These are phyloP conservation scores for Pararge aegeria DNA, from an alignment of 1,140 invertebrate species.

Conservation along the genomic window DNA sequence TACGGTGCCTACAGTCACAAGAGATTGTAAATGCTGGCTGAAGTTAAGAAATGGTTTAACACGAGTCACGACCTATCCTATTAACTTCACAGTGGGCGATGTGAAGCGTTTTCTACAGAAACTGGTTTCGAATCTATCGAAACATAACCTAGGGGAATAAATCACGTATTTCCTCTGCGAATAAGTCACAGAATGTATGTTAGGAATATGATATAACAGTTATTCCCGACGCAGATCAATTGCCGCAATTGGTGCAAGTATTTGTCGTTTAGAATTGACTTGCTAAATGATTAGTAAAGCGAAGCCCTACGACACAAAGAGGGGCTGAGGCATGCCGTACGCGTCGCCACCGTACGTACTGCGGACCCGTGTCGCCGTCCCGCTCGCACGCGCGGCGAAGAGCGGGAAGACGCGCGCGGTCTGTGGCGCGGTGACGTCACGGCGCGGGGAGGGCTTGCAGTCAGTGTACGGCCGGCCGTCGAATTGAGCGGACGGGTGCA, in stretches of 20 bases:
- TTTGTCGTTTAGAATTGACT: slow-evolving; percentile 41
- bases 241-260: slow-evolving; percentile 19
- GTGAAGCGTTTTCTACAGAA: slow-evolving; percentile 20
- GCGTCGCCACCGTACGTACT: slow-evolving; percentile 44
- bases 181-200: neutral
- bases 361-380: slow-evolving; percentile 38
- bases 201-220: slow-evolving; percentile 1
- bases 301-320: slow-evolving; percentile 49
- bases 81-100: slow-evolving; percentile 16
- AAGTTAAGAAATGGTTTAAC: slow-evolving; percentile 25
- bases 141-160: slow-evolving; percentile 15
- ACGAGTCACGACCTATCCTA: slow-evolving; percentile 31
- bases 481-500: slow-evolving; percentile 51
- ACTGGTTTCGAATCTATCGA: slow-evolving; percentile 20
- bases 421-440: slow-evolving; percentile 47
- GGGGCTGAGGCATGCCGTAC: slow-evolving; percentile 46
- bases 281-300: slow-evolving; percentile 38
- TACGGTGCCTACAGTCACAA: too few relatives aligned
- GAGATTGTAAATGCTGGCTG: neutral
- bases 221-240: slow-evolving; percentile 6
- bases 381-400: slow-evolving; percentile 22
- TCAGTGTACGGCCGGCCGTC: slow-evolving; percentile 66
- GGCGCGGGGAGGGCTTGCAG: slow-evolving; percentile 41
- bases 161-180: neutral
- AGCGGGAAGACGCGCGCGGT: slow-evolving; percentile 34